These are phyloP conservation scores for Parambassis ranga DNA, from an alignment of 2,797 vertebrate species.

Conservation along the genomic window DNA sequence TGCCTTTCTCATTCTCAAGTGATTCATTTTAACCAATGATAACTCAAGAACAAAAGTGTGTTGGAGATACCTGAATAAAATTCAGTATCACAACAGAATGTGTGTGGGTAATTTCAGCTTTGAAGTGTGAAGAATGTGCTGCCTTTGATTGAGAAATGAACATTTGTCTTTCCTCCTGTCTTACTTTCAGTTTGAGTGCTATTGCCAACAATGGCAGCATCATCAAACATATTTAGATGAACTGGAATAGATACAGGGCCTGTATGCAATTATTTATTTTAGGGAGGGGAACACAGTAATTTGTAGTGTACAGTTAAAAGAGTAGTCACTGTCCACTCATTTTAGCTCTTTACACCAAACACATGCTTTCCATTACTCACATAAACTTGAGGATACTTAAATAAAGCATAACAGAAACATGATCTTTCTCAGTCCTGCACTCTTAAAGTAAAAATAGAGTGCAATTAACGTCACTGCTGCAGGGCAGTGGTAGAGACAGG, in stretches of 20 bases:
- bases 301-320: not conserved
- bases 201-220: not conserved
- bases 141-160: too few species aligned
- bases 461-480: slow-evolving; percentile 76
- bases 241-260: not conserved
- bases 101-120: slow-evolving; percentile 9
- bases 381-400: slow-evolving; percentile 39
- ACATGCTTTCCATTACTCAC: slow-evolving; percentile 12
- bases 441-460: slow-evolving; percentile 78
- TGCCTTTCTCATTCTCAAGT: slow-evolving; percentile 65
- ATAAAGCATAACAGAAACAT: slow-evolving; percentile 73
- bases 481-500: slow-evolving; percentile 70
- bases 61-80: slow-evolving; percentile 83
- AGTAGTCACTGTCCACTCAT: slow-evolving; percentile 1
- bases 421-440: slow-evolving; percentile 72
- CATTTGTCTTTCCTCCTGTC: not conserved
- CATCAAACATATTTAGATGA: slow-evolving; percentile 28
- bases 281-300: not conserved
- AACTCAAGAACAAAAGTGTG: slow-evolving; percentile 71
- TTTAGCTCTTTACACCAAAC: slow-evolving; percentile 21
- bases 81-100: slow-evolving; percentile 70
- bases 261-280: slow-evolving; percentile 19
- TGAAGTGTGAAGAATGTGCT: too few species aligned
- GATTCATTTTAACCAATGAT: slow-evolving; percentile 70
- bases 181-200: not conserved